These are phyloP conservation scores for Cynocephalus volans DNA, from an alignment of 2,113 vertebrate genomes.

Conservation along the genomic window DNA sequence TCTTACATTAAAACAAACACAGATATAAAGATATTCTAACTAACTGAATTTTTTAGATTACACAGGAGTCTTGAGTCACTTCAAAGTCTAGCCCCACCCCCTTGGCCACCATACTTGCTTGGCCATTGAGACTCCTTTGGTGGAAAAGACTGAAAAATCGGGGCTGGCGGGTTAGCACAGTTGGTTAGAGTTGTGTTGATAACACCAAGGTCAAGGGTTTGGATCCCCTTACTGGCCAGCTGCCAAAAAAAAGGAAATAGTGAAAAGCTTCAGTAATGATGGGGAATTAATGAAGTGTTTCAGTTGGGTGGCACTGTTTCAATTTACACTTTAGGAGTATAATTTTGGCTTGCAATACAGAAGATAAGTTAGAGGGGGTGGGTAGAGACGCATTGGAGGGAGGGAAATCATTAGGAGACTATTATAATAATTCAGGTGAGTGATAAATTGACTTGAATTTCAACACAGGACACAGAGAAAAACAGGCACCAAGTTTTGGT, in stretches of 20 bases:
- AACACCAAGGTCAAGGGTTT: too few relatives aligned
- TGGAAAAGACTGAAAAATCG: too few relatives aligned
- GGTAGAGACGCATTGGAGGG: neutral
- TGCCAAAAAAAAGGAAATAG: too few relatives aligned
- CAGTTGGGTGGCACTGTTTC: neutral
- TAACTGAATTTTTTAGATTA: constrained; percentile 19
- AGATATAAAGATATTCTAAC: neutral
- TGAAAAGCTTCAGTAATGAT: neutral
- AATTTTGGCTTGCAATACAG: constrained; percentile 38
- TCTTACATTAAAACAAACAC: neutral
- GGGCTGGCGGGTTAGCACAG: too few relatives aligned
- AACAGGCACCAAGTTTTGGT: neutral
- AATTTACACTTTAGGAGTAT: too few relatives aligned
- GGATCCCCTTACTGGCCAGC: too few relatives aligned
- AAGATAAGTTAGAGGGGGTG: neutral
- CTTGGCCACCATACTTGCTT: neutral
- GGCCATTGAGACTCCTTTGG: neutral
- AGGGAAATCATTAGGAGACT: neutral
- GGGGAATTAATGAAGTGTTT: constrained; percentile 23
- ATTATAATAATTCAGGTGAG: neutral
- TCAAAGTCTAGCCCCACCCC: neutral
- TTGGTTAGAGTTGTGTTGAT: too few relatives aligned
- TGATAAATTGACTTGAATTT: constrained; percentile 33
- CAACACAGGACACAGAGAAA: neutral
- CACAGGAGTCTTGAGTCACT: neutral